Evolutionary conservation across 1,140 invertebrate species (phyloP).

Genomic region (Mercenaria mercenaria): DNA sequence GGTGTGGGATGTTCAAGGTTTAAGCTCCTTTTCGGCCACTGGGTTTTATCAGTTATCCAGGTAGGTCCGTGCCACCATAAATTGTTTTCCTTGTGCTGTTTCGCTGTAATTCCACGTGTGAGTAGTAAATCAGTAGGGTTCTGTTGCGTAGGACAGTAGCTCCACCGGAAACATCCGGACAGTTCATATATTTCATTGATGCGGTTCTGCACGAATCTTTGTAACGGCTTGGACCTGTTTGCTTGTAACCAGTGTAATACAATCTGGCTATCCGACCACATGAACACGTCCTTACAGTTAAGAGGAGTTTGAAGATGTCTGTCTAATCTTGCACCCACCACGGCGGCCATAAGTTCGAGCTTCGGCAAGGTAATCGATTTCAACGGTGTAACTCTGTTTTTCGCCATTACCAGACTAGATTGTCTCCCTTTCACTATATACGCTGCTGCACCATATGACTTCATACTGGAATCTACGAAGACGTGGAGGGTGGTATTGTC

Average conservation of each 20-base stretch:
- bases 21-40: neutral
- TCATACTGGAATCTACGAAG: constrained; percentile 59
- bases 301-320: constrained; percentile 13
- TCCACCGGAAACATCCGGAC: neutral
- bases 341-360: constrained; percentile 17
- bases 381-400: constrained; percentile 53
- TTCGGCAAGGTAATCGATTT: constrained; percentile 1
- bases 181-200: neutral
- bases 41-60: neutral
- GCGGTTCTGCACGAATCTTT: neutral
- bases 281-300: neutral
- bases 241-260: neutral
- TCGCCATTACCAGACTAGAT: constrained; percentile 50
- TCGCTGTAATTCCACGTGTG: neutral
- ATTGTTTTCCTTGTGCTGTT: neutral
- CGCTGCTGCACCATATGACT: constrained; percentile 52
- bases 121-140: neutral
- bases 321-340: constrained; percentile 15
- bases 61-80: neutral
- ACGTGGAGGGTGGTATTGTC: constrained; percentile 33
- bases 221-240: neutral
- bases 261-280: constrained; percentile 6
- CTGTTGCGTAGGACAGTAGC: neutral
- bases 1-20: neutral
- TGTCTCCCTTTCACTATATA: constrained; percentile 36